Percentiles rank a stretch among this genome's conserved stretches.
phyloP scores from a whole-genome alignment of 2,113 vertebrate species.

The Solea solea region DNA sequence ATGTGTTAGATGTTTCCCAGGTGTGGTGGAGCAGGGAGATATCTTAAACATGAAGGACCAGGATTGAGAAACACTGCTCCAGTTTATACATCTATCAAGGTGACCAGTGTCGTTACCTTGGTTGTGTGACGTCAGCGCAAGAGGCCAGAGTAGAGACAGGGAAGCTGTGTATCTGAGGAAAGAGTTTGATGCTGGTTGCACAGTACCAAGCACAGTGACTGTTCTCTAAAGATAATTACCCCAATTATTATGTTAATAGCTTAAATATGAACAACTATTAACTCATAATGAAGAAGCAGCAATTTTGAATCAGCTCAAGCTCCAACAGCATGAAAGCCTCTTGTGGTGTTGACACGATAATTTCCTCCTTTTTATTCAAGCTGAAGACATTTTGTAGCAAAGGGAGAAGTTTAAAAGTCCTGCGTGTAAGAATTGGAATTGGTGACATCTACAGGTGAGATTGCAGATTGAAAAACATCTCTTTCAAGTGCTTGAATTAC shows the following conservation, averaged over 20 bases:
- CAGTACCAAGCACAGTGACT: neutral
- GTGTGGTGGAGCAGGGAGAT: too few species aligned
- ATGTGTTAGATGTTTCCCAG: too few species aligned
- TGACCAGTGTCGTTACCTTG: too few species aligned
- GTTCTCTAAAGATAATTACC: neutral
- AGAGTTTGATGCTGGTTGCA: constrained; percentile 8
- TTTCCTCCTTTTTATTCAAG: neutral
- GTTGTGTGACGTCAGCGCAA: neutral
- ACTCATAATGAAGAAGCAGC: neutral
- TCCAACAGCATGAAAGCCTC: neutral
- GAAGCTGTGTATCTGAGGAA: neutral
- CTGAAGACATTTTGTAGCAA: neutral
- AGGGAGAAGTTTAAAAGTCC: too few species aligned
- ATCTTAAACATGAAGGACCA: too few species aligned
- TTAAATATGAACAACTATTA: neutral
- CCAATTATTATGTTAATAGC: neutral
- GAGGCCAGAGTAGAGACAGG: constrained; percentile 7
- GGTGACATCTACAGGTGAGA: too few species aligned
- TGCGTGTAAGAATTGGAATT: too few species aligned
- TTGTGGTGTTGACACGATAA: neutral
- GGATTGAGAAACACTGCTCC: too few species aligned
- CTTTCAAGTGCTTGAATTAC: too few species aligned
- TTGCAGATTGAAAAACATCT: too few species aligned
- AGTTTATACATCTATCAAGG: too few species aligned
- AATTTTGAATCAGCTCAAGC: neutral